phyloP scores from a whole-genome alignment of 2,113 vertebrate species.

The Alligator mississippiensis region DNA sequence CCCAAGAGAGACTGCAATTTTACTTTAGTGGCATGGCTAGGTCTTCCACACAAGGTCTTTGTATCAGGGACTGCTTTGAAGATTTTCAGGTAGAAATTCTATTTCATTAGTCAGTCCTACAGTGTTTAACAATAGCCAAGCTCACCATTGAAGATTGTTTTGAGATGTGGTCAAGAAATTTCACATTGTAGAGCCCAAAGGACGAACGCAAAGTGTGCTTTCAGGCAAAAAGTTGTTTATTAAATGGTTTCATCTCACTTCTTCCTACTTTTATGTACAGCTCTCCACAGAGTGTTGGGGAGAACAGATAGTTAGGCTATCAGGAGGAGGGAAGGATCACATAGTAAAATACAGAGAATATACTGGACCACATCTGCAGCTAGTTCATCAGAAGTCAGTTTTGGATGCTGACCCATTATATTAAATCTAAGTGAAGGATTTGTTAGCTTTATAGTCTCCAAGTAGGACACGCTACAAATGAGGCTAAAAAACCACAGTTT shows the following conservation, averaged over 20 bases:
- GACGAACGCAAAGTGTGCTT: too few relatives aligned
- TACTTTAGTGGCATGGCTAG: too few relatives aligned
- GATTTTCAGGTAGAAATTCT: neutral
- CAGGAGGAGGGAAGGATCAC: neutral
- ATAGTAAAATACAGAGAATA: neutral
- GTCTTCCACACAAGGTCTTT: too few relatives aligned
- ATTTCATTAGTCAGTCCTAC: neutral
- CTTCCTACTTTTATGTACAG: neutral
- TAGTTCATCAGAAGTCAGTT: neutral
- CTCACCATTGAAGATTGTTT: neutral
- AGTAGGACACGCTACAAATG: neutral
- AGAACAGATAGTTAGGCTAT: neutral
- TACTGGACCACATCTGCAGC: neutral
- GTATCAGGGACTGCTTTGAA: neutral
- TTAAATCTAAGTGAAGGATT: neutral
- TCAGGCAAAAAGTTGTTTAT: too few relatives aligned
- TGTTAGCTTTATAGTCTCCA: neutral
- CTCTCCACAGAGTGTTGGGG: fast-evolving
- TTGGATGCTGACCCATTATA: neutral
- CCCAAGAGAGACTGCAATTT: too few relatives aligned
- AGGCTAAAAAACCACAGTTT: neutral
- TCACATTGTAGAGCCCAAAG: neutral
- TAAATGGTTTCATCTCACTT: neutral
- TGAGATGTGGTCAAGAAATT: neutral
- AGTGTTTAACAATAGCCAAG: neutral